phyloP scores from a whole-genome alignment of 1,140 invertebrate genomes.

The Hestina assimilis region DNA sequence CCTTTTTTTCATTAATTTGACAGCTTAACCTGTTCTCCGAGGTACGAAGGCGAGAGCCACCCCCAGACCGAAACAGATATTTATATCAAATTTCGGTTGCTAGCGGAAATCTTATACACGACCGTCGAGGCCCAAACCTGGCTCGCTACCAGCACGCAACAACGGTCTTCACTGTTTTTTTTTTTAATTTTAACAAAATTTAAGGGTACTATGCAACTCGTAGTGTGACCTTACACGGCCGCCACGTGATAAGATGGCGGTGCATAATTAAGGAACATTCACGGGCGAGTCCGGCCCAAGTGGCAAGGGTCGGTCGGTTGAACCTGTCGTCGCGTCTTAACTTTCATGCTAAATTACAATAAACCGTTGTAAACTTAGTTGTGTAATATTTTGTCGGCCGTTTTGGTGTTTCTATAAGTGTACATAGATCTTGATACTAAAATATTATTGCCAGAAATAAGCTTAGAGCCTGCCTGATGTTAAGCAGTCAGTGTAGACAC shows the following conservation, averaged over 20 bases:
- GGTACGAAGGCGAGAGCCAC: too few relatives aligned
- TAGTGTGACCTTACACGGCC: slow-evolving; percentile 27
- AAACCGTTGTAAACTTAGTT: not conserved
- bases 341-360: slow-evolving; percentile 29
- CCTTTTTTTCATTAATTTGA: too few relatives aligned
- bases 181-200: not conserved
- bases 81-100: too few relatives aligned
- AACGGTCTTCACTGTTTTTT: not conserved
- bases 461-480: too few relatives aligned
- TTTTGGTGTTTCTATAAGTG: not conserved
- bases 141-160: not conserved
- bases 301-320: too few relatives aligned
- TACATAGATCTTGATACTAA: too few relatives aligned
- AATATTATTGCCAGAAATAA: too few relatives aligned
- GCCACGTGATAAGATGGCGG: slow-evolving; percentile 59
- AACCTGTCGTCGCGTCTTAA: slow-evolving; percentile 54
- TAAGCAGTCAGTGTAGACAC: too few relatives aligned
- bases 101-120: too few relatives aligned
- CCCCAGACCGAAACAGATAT: too few relatives aligned
- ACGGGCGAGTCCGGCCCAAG: slow-evolving; percentile 8
- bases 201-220: slow-evolving; percentile 5
- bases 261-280: slow-evolving; percentile 56
- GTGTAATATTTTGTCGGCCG: not conserved
- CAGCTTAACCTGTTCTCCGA: too few relatives aligned
- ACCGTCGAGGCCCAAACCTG: too few relatives aligned